phyloP scores from a whole-genome alignment of 2,113 vertebrate species.

The Azemiops feae region DNA sequence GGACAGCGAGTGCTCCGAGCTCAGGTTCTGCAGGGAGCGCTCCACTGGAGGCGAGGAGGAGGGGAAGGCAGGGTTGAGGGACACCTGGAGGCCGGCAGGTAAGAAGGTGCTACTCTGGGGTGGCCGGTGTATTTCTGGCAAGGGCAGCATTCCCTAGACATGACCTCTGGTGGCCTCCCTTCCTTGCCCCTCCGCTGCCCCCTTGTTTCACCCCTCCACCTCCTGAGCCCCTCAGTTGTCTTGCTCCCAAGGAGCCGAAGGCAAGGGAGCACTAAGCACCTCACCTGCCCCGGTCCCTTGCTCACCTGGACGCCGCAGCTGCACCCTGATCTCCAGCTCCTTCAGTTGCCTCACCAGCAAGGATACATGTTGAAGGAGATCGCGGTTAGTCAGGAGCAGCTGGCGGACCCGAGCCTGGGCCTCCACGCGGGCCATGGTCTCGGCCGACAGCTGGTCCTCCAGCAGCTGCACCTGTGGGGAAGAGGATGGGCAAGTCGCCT shows the following conservation, averaged over 20 bases:
- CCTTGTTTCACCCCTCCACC: not conserved
- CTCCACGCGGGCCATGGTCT: conserved; percentile 77
- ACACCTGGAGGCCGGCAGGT: not conserved
- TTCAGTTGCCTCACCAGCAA: conserved; percentile 83
- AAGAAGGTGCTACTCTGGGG: not conserved
- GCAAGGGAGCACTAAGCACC: not conserved
- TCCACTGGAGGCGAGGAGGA: conserved; percentile 50
- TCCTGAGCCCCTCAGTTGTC: not conserved
- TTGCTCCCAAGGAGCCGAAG: not conserved
- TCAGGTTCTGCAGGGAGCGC: conserved; percentile 64
- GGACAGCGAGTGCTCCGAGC: conserved; percentile 70
- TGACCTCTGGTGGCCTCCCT: not conserved
- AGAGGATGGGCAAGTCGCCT: too few relatives aligned
- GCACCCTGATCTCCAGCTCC: conserved; percentile 71
- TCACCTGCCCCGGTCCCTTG: too few relatives aligned
- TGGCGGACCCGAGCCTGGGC: conserved; percentile 81
- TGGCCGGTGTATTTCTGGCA: not conserved
- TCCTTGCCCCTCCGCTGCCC: not conserved
- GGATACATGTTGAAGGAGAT: conserved; percentile 81
- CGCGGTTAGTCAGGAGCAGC: conserved; percentile 82
- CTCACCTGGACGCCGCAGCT: conserved; percentile 52
- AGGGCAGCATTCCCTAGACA: not conserved
- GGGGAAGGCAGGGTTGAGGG: not conserved
- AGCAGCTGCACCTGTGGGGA: conserved; percentile 76
- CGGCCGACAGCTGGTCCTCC: conserved; percentile 80